A percentile compares a stretch with the other conserved stretches of the same genome.
Evolutionary conservation across 2,113 vertebrate species (phyloP).

Genomic region (Grammatotria lemairii): DNA sequence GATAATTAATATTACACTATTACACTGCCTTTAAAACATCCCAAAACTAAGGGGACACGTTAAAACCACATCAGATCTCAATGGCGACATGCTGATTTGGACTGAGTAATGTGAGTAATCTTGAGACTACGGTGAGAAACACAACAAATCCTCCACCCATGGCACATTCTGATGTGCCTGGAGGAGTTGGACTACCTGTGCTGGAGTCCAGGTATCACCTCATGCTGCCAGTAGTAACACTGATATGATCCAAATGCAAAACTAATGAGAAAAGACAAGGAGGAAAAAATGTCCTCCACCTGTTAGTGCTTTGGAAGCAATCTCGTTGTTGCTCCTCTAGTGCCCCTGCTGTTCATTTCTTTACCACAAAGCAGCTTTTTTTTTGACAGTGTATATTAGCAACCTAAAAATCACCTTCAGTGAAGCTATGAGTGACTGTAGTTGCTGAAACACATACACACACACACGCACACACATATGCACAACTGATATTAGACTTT

Average conservation of each 20-base stretch:
- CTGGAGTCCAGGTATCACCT: background rate
- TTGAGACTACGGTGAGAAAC: background rate
- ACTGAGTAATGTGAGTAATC: background rate
- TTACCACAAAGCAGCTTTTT: background rate
- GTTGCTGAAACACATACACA: background rate
- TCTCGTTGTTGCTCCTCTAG: background rate
- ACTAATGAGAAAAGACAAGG: background rate
- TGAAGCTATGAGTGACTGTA: background rate
- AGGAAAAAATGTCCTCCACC: background rate
- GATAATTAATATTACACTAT: background rate
- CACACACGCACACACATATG: accelerated
- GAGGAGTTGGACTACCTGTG: background rate
- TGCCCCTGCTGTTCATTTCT: background rate
- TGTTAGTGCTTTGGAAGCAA: background rate
- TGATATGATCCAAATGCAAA: background rate
- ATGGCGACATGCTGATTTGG: background rate
- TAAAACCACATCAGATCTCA: background rate
- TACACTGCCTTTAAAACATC: background rate
- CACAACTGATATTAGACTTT: background rate
- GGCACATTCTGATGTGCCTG: background rate
- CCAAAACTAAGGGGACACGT: background rate
- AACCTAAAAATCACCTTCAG: background rate
- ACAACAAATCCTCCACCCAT: background rate
- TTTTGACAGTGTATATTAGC: background rate
- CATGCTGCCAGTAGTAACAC: accelerated